Evolutionary conservation across 2,113 vertebrate species (phyloP).

Genomic region (Gila orcuttii): DNA sequence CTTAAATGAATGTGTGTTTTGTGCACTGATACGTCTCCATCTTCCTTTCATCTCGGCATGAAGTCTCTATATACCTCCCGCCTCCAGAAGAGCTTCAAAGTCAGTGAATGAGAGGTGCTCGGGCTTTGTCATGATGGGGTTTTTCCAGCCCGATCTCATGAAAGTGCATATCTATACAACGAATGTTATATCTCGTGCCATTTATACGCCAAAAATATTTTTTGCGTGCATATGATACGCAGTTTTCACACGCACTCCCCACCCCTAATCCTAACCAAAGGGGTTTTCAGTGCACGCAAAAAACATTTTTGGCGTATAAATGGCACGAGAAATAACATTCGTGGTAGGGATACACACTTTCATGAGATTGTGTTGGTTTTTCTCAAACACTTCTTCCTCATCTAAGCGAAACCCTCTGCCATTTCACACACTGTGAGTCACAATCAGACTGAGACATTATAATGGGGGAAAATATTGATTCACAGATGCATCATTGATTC

Average conservation of each 20-base stretch:
- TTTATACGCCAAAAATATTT: too few relatives aligned
- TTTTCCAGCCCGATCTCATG: too few relatives aligned
- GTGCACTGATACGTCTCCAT: neutral
- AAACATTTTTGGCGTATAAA: too few relatives aligned
- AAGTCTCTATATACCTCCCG: conserved; percentile 13
- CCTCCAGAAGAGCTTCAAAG: conserved; percentile 2
- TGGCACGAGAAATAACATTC: too few relatives aligned
- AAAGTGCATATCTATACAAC: too few relatives aligned
- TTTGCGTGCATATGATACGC: too few relatives aligned
- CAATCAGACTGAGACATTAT: neutral
- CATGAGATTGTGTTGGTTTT: neutral
- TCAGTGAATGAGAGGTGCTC: neutral
- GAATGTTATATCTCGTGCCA: too few relatives aligned
- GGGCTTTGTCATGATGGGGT: conserved; percentile 17
- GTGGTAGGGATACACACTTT: too few relatives aligned
- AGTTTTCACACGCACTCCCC: too few relatives aligned
- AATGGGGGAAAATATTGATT: neutral
- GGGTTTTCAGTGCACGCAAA: too few relatives aligned
- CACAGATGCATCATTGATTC: neutral
- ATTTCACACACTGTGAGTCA: neutral
- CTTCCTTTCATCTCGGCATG: conserved; percentile 36
- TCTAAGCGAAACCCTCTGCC: neutral
- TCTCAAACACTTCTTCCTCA: neutral
- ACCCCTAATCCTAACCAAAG: too few relatives aligned
- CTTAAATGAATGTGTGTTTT: neutral